Evolutionary conservation across 92 coral and sea anemone species (phyloP), one percentile per base, ranked within the genome.

Genomic region (Paramuricea clavata): DNA sequence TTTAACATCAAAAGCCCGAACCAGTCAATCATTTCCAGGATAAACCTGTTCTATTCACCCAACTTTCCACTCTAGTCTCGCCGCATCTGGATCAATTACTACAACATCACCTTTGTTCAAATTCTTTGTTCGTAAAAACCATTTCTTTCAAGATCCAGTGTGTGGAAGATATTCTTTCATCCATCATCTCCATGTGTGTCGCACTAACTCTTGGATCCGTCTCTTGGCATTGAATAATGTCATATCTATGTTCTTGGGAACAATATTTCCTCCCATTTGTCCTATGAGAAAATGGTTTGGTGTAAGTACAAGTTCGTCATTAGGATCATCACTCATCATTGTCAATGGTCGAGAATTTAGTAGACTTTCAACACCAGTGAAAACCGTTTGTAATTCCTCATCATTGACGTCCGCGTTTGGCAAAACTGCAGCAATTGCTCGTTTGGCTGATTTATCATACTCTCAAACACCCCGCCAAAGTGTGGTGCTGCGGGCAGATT

Each of bases 181-280:
- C 90, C 93, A 90, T 52, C 88, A n/a, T 39, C 77, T 83, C 86
- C 91, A 91, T 62, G 82, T 91, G 25, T 83, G 86, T 32, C 91
- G 85, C 12, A 79, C 78, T 26, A 91, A 90, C 50, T 91, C 76
- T 50, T 89, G 92, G 8, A 89, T 57, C 52, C 88, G 32, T 41
- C 86, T 89, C 21, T 87, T 44, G 3, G 74, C 89, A 74, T 83
- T 87, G 70, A 71, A 71, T 16, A 43, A 6, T 1, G 77, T 71
- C n/a, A 52, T 71, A 41, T 71, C 49, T 25, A 71, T 26, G 27
- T 36, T 34, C 43, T 71, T 88, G 19, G 88, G 93, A 19, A 80
- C 91, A 47, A 86, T 22, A 71, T 90, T 88, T 43, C 93, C 93
- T n/a, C 93, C 93, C 93, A 90, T 87, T 1, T 87, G 91, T 2